Evolutionary conservation across 2,888 invertebrate species (phyloP), one percentile per base, ranked within the genome.

Genomic region (Camptogramma bilineatum): DNA sequence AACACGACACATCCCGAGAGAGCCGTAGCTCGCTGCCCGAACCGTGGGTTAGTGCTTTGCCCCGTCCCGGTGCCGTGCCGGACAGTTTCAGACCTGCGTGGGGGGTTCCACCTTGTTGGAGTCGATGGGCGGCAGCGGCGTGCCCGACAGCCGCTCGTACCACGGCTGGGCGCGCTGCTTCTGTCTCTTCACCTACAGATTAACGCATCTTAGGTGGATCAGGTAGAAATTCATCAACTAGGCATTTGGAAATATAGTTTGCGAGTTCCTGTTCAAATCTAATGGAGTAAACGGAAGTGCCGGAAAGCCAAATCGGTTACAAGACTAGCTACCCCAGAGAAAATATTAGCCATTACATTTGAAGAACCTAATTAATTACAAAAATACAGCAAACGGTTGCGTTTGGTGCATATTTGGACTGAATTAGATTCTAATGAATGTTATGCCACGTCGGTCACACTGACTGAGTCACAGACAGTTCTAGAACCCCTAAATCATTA

Each of bases 121-220:
- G 76, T 84, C 84, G 74, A 73, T 74, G 34, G 79, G 71, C 9
- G 34, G 52, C 28, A 47, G 21, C 17, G 54, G 28, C 72, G 82
- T 86, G 62, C 82, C 76, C 58, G 91, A 91, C 69, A 92, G 86
- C 46, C 92, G 86, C 85, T 92, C 92, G 87, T 84, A 91, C 92
- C 92, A 92, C 68, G 85, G 87, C 81, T 83, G 87, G 67, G 87
- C 84, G 47, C 84, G 85, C 62, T 69, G 72, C 77, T 85, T 86
- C 66, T 69, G 73, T 77, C 84, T 85, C 81, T 84, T 84, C 79
- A 88, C 88, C 91, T 91, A 86, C 9, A 70, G 61, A 52, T 24
- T 31, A 2, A 56, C 39, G 9, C 8, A 13, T 34, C 54, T 46
- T 46, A 46, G 47, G 19, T 73, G 61, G 65, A 65, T 70, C 52